phyloP scores from a whole-genome alignment of 2,888 invertebrate genomes.

The Corbicula japonica region DNA sequence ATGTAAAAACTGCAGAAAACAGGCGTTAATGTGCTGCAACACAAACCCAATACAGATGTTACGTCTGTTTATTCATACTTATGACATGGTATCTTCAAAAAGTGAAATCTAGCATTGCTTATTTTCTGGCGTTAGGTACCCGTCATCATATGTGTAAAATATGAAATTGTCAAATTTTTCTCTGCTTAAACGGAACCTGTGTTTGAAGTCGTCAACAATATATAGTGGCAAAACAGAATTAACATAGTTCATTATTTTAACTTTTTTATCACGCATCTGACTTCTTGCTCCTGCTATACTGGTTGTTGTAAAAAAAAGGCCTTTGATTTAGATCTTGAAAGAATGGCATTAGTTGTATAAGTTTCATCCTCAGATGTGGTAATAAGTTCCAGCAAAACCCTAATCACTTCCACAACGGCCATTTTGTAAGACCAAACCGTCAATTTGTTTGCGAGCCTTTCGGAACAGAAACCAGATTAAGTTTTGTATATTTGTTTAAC shows the following conservation, averaged over 20 bases:
- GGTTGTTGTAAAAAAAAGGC: neutral
- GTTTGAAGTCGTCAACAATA: slow-evolving; percentile 2
- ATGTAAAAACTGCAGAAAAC: too few relatives aligned
- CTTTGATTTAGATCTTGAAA: neutral
- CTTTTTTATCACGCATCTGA: neutral
- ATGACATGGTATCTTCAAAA: too few relatives aligned
- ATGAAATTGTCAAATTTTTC: slow-evolving; percentile 3
- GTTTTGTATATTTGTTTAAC: too few relatives aligned
- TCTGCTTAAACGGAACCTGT: neutral
- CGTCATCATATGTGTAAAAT: neutral
- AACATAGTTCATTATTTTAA: neutral
- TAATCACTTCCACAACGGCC: neutral
- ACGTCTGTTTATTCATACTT: too few relatives aligned
- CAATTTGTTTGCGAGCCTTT: too few relatives aligned
- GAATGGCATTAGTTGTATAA: neutral
- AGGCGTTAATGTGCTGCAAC: too few relatives aligned
- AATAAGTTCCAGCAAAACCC: neutral
- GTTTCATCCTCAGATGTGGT: neutral
- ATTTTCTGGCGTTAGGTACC: neutral
- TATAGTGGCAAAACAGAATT: neutral
- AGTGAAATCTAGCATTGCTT: slow-evolving; percentile 28
- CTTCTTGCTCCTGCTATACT: neutral
- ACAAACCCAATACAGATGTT: too few relatives aligned
- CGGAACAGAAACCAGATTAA: too few relatives aligned
- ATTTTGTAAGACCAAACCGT: too few relatives aligned